Evolutionary conservation across 2,888 invertebrate genomes (phyloP).

Genomic region (Coenonympha arcania): DNA sequence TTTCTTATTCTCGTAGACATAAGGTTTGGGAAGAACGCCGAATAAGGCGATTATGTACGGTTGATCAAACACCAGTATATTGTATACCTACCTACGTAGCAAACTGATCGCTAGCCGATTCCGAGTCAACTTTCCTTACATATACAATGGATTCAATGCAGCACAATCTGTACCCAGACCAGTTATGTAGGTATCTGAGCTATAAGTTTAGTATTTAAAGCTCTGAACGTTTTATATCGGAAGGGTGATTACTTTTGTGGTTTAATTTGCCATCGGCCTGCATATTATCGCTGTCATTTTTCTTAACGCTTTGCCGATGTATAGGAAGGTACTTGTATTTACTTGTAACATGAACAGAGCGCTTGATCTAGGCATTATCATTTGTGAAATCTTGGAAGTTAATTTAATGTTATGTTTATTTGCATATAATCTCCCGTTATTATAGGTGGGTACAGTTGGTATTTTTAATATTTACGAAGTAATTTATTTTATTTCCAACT

Average conservation of each 20-base stretch:
- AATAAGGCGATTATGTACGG: constrained; percentile 45
- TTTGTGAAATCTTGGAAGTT: constrained; percentile 3
- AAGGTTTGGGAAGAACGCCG: constrained; percentile 59
- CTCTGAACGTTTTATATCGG: constrained; percentile 44
- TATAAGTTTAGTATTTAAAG: constrained; percentile 44
- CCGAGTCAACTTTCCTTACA: constrained; percentile 28
- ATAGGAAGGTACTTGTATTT: constrained; percentile 28
- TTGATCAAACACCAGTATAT: constrained; percentile 51
- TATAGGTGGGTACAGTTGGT: not conserved
- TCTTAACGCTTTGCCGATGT: constrained; percentile 26
- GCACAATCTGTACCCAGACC: constrained; percentile 41
- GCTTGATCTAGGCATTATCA: constrained; percentile 16
- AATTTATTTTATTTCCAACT: not conserved
- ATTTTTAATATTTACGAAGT: too few relatives aligned
- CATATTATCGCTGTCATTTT: constrained; percentile 50
- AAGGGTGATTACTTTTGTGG: constrained; percentile 61
- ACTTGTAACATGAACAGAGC: constrained; percentile 14
- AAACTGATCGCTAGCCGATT: constrained; percentile 31
- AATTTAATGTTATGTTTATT: not conserved
- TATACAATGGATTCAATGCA: constrained; percentile 33
- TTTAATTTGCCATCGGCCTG: constrained; percentile 55
- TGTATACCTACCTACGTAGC: too few relatives aligned
- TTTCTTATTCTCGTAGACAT: constrained; percentile 34
- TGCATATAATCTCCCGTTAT: not conserved
- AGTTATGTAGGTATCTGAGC: constrained; percentile 46